Percentiles rank a stretch among this genome's conserved stretches.
These are phyloP conservation scores for Drosophila anomalata DNA, from an alignment of 2,888 invertebrate species.

Conservation along the genomic window DNA sequence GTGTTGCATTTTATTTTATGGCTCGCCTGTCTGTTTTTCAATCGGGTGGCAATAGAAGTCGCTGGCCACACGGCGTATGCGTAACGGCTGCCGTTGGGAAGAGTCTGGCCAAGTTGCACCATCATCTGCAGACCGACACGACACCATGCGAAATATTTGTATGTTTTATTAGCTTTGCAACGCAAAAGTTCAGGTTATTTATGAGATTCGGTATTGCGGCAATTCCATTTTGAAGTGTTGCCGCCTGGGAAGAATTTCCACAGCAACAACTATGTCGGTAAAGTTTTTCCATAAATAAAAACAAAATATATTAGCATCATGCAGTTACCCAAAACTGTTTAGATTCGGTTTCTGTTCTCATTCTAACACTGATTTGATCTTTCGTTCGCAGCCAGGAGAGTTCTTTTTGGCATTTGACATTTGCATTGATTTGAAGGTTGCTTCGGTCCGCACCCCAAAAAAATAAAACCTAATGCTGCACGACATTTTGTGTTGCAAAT, in stretches of 20 bases:
- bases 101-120: slow-evolving; percentile 37
- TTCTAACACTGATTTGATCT: slow-evolving; percentile 6
- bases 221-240: slow-evolving; percentile 13
- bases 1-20: slow-evolving; percentile 35
- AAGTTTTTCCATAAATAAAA: not conserved
- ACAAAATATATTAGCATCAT: not conserved
- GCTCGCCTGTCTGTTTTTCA: slow-evolving; percentile 2
- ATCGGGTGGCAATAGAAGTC: slow-evolving; percentile 30
- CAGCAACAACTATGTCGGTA: not conserved
- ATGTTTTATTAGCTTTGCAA: slow-evolving; percentile 37
- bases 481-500: slow-evolving; percentile 56
- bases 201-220: slow-evolving; percentile 30
- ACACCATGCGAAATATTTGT: slow-evolving; percentile 35
- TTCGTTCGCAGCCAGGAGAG: slow-evolving; percentile 54
- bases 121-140: slow-evolving; percentile 27
- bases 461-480: slow-evolving; percentile 44
- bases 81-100: slow-evolving; percentile 29
- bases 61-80: slow-evolving; percentile 49
- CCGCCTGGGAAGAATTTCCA: slow-evolving; percentile 37
- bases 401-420: slow-evolving; percentile 72
- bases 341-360: slow-evolving; percentile 5
- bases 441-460: slow-evolving; percentile 52
- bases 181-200: slow-evolving; percentile 47
- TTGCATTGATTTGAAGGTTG: slow-evolving; percentile 68
- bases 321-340: not conserved